Evolutionary conservation across 2,113 vertebrate species (phyloP), one percentile per base, ranked within the genome.

Genomic region (Erythrolamprus reginae): DNA sequence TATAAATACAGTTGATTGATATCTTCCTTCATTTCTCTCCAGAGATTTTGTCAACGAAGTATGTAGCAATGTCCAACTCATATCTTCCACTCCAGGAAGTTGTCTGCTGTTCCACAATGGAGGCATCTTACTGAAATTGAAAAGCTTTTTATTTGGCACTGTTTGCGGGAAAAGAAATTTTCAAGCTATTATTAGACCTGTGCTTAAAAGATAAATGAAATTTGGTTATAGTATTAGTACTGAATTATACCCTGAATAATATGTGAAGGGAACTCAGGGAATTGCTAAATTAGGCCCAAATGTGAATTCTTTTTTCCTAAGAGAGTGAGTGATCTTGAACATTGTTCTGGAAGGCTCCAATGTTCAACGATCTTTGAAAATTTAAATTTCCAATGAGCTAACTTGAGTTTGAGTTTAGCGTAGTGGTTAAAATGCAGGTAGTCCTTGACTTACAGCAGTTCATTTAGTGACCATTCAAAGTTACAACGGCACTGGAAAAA

Each of bases 21-120:
- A 19, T 88, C 12, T 26, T 26, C 93, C 91, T 90, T 55, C 92
- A 58, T 90, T 84, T 65, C 90, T 91, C 93, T 90, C 88, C 28
- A 65, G 56, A 83, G 85, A 55, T 93, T 93, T 83, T 93, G 33
- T 90, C 45, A 92, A 92, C 83, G 85, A 84, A 91, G 93, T 88
- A 93, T 51, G 86, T 87, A 90, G 92, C 88, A 91, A 70, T 53
- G 55, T 0, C 0, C 70, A 58, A 55, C 0, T 1, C 85, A 55
- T 85, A 85, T 48, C 86, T 89, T 89, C 42, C 85, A 42, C 91
- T 77, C 50, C 82, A 82, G 4, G 65, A 48, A 93, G 50, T 82
- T 53, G 87, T 84, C 53, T 61, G 53, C 82, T 83, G 53, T 38
- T 92, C 52, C 87, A 12, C 83, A 88, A 65, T 13, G 84, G 84